Evolutionary conservation across 2,113 vertebrate species (phyloP).

Genomic region (Phrynocephalus versicolor): DNA sequence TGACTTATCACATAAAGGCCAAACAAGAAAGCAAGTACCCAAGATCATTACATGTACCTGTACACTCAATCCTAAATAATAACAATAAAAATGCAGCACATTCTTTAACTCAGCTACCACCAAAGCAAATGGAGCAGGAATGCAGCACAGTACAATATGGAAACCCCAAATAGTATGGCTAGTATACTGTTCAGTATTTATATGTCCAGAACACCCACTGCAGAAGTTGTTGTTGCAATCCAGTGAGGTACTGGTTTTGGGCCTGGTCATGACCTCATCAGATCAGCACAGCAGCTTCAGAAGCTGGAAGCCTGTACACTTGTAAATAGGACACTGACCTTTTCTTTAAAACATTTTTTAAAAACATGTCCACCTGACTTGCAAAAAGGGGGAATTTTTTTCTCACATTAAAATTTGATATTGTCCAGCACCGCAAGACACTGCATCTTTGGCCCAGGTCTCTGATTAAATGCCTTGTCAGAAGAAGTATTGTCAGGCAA

Average conservation of each 20-base stretch:
- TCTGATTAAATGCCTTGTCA: constrained; percentile 60
- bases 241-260: background rate
- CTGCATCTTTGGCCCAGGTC: constrained; percentile 33
- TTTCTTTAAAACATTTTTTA: background rate
- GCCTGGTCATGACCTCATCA: background rate
- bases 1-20: no score
- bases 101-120: no score
- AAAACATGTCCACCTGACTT: constrained; percentile 25
- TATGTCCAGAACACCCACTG: background rate
- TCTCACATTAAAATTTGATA: constrained; percentile 38
- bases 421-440: constrained; percentile 30
- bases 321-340: background rate
- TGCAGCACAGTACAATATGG: no score
- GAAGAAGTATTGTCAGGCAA: constrained; percentile 59
- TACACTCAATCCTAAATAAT: no score
- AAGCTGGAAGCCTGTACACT: no score
- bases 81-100: no score
- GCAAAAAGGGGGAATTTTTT: constrained; percentile 20
- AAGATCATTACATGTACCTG: no score
- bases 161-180: no score
- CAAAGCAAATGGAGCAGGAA: no score
- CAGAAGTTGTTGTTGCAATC: background rate
- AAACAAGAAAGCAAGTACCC: no score
- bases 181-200: no score
- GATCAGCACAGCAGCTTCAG: background rate